phyloP scores from a whole-genome alignment of 2,888 invertebrate genomes.

The Erebia ligea region DNA sequence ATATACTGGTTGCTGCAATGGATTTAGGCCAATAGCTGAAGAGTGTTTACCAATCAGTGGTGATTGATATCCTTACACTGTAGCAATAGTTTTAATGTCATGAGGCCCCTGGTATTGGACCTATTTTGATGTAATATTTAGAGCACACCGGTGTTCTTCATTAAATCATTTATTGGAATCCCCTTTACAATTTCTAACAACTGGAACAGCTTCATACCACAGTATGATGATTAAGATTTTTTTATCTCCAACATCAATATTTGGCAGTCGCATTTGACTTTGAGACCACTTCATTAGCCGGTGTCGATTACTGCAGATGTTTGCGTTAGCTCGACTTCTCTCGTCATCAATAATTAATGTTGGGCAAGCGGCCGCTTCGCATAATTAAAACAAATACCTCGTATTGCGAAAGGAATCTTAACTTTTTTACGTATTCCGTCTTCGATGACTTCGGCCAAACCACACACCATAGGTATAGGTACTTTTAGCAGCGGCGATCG shows the following conservation, averaged over 20 bases:
- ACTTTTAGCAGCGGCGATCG: not conserved
- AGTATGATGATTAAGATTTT: constrained; percentile 1
- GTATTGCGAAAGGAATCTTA: constrained; percentile 40
- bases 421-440: constrained; percentile 23
- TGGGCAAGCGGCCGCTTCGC: constrained; percentile 39
- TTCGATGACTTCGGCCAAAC: constrained; percentile 16
- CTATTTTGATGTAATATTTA: too few relatives aligned
- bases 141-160: too few relatives aligned
- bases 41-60: too few relatives aligned
- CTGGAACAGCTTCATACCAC: not conserved
- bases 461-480: not conserved
- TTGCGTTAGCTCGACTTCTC: constrained; percentile 51
- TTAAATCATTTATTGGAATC: too few relatives aligned
- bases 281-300: constrained; percentile 64
- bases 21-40: too few relatives aligned
- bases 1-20: too few relatives aligned
- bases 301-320: constrained; percentile 62
- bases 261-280: constrained; percentile 56
- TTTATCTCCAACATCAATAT: constrained; percentile 45
- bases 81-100: too few relatives aligned
- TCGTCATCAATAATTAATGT: constrained; percentile 70
- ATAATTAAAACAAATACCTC: constrained; percentile 49
- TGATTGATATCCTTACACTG: too few relatives aligned
- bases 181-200: too few relatives aligned
- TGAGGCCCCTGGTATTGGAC: too few relatives aligned